Evolutionary conservation across 2,113 vertebrate genomes (phyloP).

Genomic region (Pelecanoides urinatrix): DNA sequence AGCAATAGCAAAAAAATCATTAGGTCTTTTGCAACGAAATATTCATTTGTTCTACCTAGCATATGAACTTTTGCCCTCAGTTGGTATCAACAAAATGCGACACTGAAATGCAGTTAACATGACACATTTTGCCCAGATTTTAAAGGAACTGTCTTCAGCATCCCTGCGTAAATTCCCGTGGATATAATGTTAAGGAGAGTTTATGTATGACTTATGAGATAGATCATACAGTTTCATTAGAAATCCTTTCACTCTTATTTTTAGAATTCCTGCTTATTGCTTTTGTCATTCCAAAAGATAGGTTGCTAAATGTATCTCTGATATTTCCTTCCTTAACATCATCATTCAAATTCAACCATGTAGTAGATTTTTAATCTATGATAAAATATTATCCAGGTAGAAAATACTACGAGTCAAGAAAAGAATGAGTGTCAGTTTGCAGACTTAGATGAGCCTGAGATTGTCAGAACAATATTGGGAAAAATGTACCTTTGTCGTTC

Average conservation of each 20-base stretch:
- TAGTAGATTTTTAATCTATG: not conserved
- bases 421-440: not conserved
- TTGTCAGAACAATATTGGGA: not conserved
- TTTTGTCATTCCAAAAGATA: not conserved
- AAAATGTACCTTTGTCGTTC: not conserved
- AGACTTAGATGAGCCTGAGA: not conserved
- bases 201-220: not conserved
- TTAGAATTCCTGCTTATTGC: not conserved
- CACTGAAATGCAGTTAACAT: not conserved
- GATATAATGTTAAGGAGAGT: not conserved
- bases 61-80: not conserved
- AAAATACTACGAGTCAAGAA: not conserved
- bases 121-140: not conserved
- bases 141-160: not conserved
- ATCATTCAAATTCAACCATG: not conserved
- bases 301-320: not conserved
- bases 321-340: not conserved
- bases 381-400: not conserved
- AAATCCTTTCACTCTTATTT: not conserved
- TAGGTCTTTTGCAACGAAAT: not conserved
- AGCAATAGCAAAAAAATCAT: not conserved
- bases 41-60: not conserved
- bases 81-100: not conserved
- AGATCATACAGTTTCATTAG: not conserved
- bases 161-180: not conserved